phyloP scores from a whole-genome alignment of 2,888 invertebrate species.

The Zonitis immaculata region DNA sequence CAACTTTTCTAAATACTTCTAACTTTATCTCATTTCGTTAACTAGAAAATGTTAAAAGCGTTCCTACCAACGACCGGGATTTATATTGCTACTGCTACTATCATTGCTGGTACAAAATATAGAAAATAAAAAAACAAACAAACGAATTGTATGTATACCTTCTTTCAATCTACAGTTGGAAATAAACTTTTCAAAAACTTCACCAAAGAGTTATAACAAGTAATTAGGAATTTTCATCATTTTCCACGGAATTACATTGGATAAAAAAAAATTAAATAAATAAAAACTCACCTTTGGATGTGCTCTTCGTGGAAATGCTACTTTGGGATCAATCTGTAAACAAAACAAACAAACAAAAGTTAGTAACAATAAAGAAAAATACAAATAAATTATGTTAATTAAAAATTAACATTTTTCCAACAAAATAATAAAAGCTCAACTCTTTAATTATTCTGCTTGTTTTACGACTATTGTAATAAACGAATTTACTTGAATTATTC shows the following conservation, averaged over 20 bases:
- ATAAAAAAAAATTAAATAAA: background rate
- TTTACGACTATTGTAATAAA: constrained; percentile 40
- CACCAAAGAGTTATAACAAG: background rate
- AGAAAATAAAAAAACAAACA: constrained; percentile 5
- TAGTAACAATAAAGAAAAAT: no score
- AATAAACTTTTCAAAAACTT: constrained; percentile 9
- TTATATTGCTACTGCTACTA: constrained; percentile 5
- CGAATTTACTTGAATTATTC: constrained; percentile 39
- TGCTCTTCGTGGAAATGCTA: constrained; percentile 98
- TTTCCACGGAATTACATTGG: background rate
- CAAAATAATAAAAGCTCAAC: constrained; percentile 25
- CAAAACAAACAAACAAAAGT: constrained; percentile 38
- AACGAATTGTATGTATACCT: background rate
- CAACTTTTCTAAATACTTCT: constrained; percentile 22
- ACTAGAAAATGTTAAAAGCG: constrained; percentile 17
- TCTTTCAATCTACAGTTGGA: constrained; percentile 4
- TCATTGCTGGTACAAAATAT: background rate
- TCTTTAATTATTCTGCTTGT: constrained; percentile 38
- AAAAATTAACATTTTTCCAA: background rate
- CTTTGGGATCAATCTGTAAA: constrained; percentile 99
- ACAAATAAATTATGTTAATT: constrained; percentile 30
- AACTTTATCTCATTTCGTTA: constrained; percentile 20
- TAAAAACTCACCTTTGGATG: constrained; percentile 87
- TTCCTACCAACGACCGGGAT: constrained; percentile 8
- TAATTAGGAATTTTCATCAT: background rate